phyloP scores from a whole-genome alignment of 2,113 vertebrate genomes.

The Dromaius novaehollandiae region DNA sequence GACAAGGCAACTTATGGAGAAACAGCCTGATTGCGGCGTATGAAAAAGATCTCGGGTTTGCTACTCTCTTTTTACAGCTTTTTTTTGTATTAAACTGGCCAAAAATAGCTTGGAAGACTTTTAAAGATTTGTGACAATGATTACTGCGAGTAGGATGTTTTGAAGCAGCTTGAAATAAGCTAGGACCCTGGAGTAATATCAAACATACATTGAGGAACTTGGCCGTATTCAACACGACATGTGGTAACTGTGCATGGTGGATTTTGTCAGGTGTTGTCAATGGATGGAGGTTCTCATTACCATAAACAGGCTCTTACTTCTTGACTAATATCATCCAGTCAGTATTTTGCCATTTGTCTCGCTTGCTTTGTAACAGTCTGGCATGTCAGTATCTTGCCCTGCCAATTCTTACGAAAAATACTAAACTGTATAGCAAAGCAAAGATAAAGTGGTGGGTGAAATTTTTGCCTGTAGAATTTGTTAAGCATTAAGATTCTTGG shows the following conservation, averaged over 20 bases:
- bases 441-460: background rate
- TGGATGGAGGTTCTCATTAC: background rate
- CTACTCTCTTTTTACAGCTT: background rate
- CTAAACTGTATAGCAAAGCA: background rate
- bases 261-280: background rate
- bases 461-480: background rate
- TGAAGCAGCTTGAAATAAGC: background rate
- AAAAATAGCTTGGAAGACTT: background rate
- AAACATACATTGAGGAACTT: background rate
- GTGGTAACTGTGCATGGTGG: background rate
- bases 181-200: background rate
- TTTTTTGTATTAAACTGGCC: background rate
- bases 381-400: background rate
- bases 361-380: background rate
- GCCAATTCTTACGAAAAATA: background rate
- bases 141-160: background rate
- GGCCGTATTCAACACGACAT: background rate
- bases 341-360: background rate
- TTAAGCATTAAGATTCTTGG: background rate
- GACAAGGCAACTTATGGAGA: constrained; percentile 84
- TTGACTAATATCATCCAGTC: background rate
- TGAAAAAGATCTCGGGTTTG: constrained; percentile 62
- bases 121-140: background rate
- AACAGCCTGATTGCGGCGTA: constrained; percentile 83
- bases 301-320: background rate